Evolutionary conservation across 37 sponge, comb jelly and placozoan species (phyloP).

Genomic region (Ephydatia muelleri): DNA sequence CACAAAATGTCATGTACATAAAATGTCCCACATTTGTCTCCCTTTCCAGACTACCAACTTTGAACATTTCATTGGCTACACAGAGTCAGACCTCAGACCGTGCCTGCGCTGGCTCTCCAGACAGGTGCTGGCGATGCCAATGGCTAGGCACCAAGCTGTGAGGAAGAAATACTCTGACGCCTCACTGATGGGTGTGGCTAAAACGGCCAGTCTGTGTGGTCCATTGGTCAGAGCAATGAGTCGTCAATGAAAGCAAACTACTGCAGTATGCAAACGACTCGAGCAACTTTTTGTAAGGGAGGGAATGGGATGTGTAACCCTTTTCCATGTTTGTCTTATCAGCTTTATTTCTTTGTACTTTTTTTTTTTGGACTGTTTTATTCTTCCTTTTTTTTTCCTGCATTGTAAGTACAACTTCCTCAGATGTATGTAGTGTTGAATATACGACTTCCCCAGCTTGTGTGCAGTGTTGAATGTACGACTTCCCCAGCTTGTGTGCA

Average conservation of each 20-base stretch:
- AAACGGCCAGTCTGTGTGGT: conserved; percentile 3
- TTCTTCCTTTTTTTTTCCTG: too few relatives aligned
- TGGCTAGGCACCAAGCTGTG: conserved; percentile 69
- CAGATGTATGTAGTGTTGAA: too few relatives aligned
- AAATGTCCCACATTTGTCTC: not conserved
- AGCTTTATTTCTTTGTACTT: too few relatives aligned
- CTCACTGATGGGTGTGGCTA: conserved; percentile 60
- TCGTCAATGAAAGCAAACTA: not conserved
- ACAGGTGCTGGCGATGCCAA: conserved; percentile 44
- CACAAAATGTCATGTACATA: too few relatives aligned
- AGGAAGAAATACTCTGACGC: conserved; percentile 66
- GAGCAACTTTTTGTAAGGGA: not conserved
- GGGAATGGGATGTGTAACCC: not conserved
- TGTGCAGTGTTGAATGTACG: too few relatives aligned
- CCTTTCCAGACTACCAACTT: conserved; percentile 11
- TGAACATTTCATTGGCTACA: conserved; percentile 57
- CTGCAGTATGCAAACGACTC: not conserved
- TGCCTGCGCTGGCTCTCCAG: conserved; percentile 43
- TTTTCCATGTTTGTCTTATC: too few relatives aligned
- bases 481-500: too few relatives aligned
- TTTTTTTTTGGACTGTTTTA: too few relatives aligned
- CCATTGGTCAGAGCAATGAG: not conserved
- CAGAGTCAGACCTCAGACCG: conserved; percentile 41
- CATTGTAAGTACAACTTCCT: too few relatives aligned
- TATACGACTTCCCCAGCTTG: too few relatives aligned